A percentile compares a stretch with the other conserved stretches of the same genome.
These are phyloP conservation scores for Caenorhabditis macrosperma DNA, from an alignment of 2,888 invertebrate genomes.

Conservation along the genomic window DNA sequence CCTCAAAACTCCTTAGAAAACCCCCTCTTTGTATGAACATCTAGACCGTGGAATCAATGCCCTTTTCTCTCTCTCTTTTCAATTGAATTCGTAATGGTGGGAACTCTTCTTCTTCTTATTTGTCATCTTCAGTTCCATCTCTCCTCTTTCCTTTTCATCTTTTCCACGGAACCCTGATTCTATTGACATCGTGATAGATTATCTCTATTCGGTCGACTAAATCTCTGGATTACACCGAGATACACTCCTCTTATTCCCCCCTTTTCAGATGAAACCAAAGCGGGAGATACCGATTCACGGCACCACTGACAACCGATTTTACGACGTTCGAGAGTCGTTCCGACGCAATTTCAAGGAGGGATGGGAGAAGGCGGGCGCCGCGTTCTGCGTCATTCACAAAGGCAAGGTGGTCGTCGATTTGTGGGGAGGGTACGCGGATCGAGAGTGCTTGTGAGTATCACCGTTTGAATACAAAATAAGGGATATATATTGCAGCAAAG, in stretches of 20 bases:
- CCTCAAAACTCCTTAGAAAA: no score
- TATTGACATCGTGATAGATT: no score
- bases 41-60: no score
- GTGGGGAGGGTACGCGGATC: conserved; percentile 81
- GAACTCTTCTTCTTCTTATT: no score
- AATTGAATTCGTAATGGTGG: no score
- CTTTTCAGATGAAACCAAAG: conserved; percentile 33
- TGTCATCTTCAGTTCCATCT: no score
- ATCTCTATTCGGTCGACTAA: no score
- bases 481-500: conserved; percentile 60
- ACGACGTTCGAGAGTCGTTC: conserved; percentile 44
- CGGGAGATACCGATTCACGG: conserved; percentile 46
- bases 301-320: conserved; percentile 35
- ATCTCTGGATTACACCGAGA: not conserved
- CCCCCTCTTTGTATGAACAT: no score
- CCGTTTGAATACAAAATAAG: not conserved
- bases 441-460: conserved; percentile 57
- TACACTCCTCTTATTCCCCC: not conserved
- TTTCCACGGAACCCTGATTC: no score
- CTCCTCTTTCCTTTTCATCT: not conserved
- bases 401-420: conserved; percentile 80
- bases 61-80: no score
- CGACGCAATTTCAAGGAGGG: conserved; percentile 76
- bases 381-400: conserved; percentile 80
- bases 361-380: conserved; percentile 78